These are phyloP conservation scores for Paragorgia papillata DNA, from an alignment of 92 coral and sea anemone species.

Conservation along the genomic window DNA sequence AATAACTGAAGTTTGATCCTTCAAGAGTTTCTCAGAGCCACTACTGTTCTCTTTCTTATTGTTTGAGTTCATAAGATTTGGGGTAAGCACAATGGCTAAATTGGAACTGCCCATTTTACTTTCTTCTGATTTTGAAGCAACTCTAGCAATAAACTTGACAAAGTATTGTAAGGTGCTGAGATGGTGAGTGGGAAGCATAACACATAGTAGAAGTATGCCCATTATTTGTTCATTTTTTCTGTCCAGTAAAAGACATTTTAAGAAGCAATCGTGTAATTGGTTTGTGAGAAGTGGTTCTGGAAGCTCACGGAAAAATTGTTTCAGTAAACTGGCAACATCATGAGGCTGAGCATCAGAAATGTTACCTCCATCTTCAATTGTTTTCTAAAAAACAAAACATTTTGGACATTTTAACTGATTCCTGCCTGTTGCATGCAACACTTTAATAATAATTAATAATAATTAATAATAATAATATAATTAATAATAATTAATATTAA, in stretches of 20 bases:
- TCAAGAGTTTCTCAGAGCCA: slow-evolving; percentile 73
- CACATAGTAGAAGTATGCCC: slow-evolving; percentile 74
- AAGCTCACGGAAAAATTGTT: slow-evolving; percentile 92
- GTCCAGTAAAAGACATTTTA: slow-evolving; percentile 73
- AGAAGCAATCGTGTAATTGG: slow-evolving; percentile 80
- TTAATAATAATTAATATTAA: too few relatives aligned
- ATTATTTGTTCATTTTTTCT: slow-evolving; percentile 68
- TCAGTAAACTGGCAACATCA: slow-evolving; percentile 92
- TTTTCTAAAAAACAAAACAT: slow-evolving; percentile 61
- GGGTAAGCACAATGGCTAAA: slow-evolving; percentile 91
- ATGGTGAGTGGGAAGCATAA: slow-evolving; percentile 79
- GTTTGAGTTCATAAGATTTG: slow-evolving; percentile 79
- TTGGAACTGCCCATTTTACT: slow-evolving; percentile 94
- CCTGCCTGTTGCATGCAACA: too few relatives aligned
- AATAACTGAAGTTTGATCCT: slow-evolving; percentile 82
- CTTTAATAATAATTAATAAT: too few relatives aligned
- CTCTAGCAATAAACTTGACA: slow-evolving; percentile 81
- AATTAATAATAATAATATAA: too few relatives aligned
- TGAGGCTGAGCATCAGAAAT: slow-evolving; percentile 83
- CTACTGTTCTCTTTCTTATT: slow-evolving; percentile 77
- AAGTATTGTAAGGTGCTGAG: slow-evolving; percentile 80
- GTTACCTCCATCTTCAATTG: slow-evolving; percentile 75
- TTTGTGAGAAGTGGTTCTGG: slow-evolving; percentile 93
- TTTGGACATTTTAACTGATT: too few relatives aligned
- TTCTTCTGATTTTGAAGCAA: slow-evolving; percentile 74